These are phyloP conservation scores for Apis laboriosa DNA, from an alignment of 1,140 invertebrate genomes.

Conservation along the genomic window DNA sequence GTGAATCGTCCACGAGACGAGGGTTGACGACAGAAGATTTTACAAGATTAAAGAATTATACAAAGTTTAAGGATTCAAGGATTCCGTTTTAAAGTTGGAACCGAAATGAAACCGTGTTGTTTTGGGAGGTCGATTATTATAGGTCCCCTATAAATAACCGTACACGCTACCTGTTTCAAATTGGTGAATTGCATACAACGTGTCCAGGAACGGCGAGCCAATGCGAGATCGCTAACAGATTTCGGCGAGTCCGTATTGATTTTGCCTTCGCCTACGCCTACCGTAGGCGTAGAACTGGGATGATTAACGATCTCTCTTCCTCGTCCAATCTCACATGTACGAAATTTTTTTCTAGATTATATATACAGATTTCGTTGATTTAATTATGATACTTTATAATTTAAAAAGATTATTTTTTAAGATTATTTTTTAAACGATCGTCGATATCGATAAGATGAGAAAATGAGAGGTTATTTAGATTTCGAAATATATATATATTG, in stretches of 20 bases:
- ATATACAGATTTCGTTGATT: no score
- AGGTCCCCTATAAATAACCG: conserved; percentile 31
- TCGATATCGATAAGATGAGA: no score
- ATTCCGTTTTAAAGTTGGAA: neutral
- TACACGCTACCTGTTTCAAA: conserved; percentile 9
- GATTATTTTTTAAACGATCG: no score
- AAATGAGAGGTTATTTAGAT: no score
- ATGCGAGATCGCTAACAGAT: conserved; percentile 15
- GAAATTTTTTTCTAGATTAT: no score
- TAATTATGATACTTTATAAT: no score
- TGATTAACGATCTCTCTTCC: neutral
- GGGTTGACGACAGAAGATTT: no score
- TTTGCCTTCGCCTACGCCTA: neutral
- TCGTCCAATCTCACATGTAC: neutral
- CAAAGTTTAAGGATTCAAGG: neutral
- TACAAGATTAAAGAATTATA: no score
- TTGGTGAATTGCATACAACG: conserved; percentile 6
- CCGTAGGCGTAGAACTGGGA: neutral
- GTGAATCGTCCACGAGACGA: no score
- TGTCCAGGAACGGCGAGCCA: neutral
- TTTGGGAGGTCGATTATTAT: conserved; percentile 22
- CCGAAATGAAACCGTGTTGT: conserved; percentile 11
- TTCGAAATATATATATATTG: no score
- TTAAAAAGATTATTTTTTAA: no score
- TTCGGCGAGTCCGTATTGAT: conserved; percentile 14